Percentiles rank a stretch among this genome's conserved stretches.
Conservation (phyloP, 1,140 invertebrate genomes). For the Bombus huntii region DNA sequence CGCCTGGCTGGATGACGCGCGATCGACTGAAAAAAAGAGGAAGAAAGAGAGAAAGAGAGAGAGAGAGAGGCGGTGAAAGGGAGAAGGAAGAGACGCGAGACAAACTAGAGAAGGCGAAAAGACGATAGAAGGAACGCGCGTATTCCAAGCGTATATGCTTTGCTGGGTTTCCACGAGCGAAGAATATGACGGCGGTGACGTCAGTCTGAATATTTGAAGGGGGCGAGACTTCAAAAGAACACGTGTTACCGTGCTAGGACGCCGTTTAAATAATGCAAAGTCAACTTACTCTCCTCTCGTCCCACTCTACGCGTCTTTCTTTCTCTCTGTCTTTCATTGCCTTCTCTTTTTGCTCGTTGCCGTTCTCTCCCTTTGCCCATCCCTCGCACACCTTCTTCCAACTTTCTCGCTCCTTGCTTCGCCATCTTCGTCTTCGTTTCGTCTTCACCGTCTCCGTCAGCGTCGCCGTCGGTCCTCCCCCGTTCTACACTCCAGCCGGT, state of each 20-base stretch:
- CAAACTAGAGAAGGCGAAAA: neutral
- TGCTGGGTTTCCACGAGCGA: constrained; percentile 75
- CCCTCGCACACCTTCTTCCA: constrained; percentile 23
- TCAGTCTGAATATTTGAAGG: constrained; percentile 82
- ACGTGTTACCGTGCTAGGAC: constrained; percentile 81
- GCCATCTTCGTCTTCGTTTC: constrained; percentile 1
- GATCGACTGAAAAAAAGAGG: neutral
- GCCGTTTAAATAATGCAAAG: constrained; percentile 83
- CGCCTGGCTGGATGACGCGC: neutral
- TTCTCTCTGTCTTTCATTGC: constrained; percentile 55
- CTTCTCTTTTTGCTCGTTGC: constrained; percentile 29
- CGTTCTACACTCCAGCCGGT: neutral
- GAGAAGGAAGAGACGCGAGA: no score
- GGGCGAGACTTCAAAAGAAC: constrained; percentile 82
- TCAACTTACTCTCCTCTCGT: constrained; percentile 78
- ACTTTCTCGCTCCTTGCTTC: constrained; percentile 29
- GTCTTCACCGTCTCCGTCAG: neutral
- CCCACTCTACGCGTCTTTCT: constrained; percentile 33
- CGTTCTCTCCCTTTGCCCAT: constrained; percentile 13
- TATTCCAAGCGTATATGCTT: constrained; percentile 65
- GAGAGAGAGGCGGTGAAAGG: neutral
- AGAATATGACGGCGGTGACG: constrained; percentile 81
- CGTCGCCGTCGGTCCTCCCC: constrained; percentile 22
- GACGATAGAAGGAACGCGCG: constrained; percentile 30
- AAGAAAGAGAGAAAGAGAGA: neutral